Percentiles rank a stretch among this genome's conserved stretches.
Conservation (phyloP, 2,888 invertebrate species). For the Yponomeuta plumbellus region DNA sequence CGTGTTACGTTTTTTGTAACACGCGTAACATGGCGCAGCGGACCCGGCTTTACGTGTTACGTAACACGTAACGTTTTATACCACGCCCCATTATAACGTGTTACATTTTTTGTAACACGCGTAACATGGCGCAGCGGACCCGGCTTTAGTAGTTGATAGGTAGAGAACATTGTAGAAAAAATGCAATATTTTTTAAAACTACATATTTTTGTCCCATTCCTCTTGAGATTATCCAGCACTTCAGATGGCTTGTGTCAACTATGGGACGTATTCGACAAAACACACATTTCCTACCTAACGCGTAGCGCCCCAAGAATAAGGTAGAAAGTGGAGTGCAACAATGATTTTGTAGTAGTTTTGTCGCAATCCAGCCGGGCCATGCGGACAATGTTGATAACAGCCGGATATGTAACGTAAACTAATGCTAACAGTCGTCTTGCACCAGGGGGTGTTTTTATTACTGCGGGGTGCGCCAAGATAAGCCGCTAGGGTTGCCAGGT, state of each 20-base stretch:
- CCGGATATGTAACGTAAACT: constrained; percentile 8
- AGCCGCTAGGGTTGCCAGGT: constrained; percentile 37
- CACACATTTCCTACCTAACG: background rate
- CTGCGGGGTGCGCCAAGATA: constrained; percentile 47
- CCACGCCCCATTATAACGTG: too few species aligned
- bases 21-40: too few species aligned
- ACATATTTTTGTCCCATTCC: background rate
- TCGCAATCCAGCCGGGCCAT: constrained; percentile 7
- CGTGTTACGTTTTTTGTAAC: too few species aligned
- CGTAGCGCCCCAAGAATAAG: background rate
- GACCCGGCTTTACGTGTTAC: too few species aligned
- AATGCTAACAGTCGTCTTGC: constrained; percentile 11
- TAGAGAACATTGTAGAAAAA: background rate
- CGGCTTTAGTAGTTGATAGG: background rate
- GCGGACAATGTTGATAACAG: constrained; percentile 14
- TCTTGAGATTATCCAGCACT: constrained; percentile 1
- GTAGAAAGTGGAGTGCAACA: background rate
- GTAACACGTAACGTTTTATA: too few species aligned
- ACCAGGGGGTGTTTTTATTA: constrained; percentile 16
- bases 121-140: too few species aligned
- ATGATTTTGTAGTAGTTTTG: background rate
- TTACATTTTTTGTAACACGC: too few species aligned
- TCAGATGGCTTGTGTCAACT: background rate
- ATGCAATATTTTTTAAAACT: background rate
- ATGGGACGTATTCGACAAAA: background rate